These are phyloP conservation scores for Drosophila santomea DNA, from an alignment of 1,140 invertebrate species.

Conservation along the genomic window DNA sequence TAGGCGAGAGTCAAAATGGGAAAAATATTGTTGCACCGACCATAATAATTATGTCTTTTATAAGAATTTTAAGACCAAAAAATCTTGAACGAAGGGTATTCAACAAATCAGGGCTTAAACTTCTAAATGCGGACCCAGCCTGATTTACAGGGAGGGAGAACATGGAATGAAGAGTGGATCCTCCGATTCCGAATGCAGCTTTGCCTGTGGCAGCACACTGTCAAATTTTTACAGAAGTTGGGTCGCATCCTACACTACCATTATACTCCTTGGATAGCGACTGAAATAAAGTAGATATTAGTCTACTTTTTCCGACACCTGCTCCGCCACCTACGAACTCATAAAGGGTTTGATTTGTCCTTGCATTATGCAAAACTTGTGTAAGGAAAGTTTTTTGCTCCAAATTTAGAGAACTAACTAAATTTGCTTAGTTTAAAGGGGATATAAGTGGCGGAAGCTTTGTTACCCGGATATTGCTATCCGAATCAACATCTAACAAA, in stretches of 20 bases:
- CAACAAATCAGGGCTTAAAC: not conserved
- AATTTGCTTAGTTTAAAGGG: too few species aligned
- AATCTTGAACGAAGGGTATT: not conserved
- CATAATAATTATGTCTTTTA: not conserved
- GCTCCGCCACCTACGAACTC: too few species aligned
- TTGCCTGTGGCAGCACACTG: not conserved
- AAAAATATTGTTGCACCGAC: not conserved
- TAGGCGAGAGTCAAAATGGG: not conserved
- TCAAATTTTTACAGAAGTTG: not conserved
- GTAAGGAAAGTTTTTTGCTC: too few species aligned
- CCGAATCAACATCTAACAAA: too few species aligned
- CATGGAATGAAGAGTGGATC: not conserved
- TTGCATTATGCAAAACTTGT: too few species aligned
- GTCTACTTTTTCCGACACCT: too few species aligned
- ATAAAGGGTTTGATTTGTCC: too few species aligned
- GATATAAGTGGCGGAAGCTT: too few species aligned
- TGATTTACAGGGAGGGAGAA: slow-evolving; percentile 1
- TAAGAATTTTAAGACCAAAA: not conserved
- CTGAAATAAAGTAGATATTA: too few species aligned
- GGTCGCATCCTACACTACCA: not conserved
- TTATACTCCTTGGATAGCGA: not conserved
- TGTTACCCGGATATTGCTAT: too few species aligned
- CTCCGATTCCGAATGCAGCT: not conserved
- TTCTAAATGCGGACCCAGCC: slow-evolving; percentile 1
- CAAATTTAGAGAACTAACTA: too few species aligned